Evolutionary conservation across 2,797 vertebrate genomes (phyloP).

Genomic region (Urocyon cinereoargenteus): DNA sequence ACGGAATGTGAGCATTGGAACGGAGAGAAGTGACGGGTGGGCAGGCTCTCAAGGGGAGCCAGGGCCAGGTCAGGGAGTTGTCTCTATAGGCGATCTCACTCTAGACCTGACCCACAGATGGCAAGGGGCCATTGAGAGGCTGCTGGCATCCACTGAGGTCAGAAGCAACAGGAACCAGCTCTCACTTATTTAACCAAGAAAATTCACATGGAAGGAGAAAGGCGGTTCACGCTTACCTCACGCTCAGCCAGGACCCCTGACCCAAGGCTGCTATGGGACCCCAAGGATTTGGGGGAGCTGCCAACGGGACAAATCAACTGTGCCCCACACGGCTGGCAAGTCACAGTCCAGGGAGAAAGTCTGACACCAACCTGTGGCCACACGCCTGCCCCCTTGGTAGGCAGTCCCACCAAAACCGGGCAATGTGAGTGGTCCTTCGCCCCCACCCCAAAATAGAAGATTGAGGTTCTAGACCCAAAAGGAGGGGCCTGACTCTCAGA

Average conservation of each 20-base stretch:
- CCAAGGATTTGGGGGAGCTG: background rate
- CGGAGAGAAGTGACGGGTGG: background rate
- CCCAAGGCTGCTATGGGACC: background rate
- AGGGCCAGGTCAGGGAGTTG: background rate
- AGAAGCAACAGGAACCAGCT: background rate
- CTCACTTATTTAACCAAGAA: background rate
- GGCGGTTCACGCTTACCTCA: background rate
- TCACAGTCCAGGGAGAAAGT: background rate
- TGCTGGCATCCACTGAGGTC: background rate
- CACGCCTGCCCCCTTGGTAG: too few relatives aligned
- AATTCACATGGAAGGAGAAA: background rate
- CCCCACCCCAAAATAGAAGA: background rate
- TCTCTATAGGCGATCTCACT: background rate
- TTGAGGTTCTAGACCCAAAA: constrained; percentile 1
- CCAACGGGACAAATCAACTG: background rate
- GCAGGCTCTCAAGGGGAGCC: background rate
- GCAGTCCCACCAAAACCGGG: background rate
- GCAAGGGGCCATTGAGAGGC: background rate
- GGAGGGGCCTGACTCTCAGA: background rate
- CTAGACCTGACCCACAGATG: background rate
- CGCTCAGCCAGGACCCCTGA: background rate
- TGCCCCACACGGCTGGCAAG: background rate
- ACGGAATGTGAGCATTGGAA: rapidly evolving
- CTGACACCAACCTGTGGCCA: background rate
- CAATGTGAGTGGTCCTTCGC: background rate